These are phyloP conservation scores for Ommatoiulus sabulosus DNA, from an alignment of 2,888 invertebrate species.

Conservation along the genomic window DNA sequence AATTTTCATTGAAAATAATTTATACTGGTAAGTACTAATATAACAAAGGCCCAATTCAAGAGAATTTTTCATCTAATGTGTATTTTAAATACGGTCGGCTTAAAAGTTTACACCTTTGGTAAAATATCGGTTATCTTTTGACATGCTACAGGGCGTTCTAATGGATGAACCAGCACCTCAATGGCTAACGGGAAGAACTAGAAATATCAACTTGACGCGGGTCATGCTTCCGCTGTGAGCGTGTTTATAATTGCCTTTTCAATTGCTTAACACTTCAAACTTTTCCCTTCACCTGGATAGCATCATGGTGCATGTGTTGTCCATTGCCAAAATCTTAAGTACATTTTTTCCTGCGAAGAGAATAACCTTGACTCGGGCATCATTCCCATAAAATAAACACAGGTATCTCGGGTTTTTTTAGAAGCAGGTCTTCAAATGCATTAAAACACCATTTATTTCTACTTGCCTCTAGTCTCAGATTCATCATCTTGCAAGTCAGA, in stretches of 20 bases:
- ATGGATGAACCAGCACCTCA: not conserved
- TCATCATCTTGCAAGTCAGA: not conserved
- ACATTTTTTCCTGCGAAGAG: not conserved
- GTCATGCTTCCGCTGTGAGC: not conserved
- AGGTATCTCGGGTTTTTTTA: not conserved
- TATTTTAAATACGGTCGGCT: no score
- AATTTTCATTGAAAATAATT: no score
- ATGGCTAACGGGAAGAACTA: not conserved
- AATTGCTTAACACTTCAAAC: not conserved
- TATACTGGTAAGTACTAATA: no score
- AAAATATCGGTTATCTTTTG: slow-evolving; percentile 25
- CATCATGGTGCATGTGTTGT: not conserved
- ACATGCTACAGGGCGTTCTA: not conserved
- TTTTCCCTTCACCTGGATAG: slow-evolving; percentile 38
- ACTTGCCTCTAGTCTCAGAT: not conserved
- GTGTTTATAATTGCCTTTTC: not conserved
- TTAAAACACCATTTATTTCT: not conserved
- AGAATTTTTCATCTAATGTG: no score
- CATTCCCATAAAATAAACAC: slow-evolving; percentile 39
- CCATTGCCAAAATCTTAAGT: not conserved
- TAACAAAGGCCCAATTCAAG: no score
- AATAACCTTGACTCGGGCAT: slow-evolving; percentile 17
- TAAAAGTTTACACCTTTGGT: not conserved
- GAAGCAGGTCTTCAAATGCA: not conserved
- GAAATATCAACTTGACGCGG: not conserved